Evolutionary conservation across 1,140 invertebrate species (phyloP), one percentile per base, ranked within the genome.

Genomic region (Xylocopa sonorina): DNA sequence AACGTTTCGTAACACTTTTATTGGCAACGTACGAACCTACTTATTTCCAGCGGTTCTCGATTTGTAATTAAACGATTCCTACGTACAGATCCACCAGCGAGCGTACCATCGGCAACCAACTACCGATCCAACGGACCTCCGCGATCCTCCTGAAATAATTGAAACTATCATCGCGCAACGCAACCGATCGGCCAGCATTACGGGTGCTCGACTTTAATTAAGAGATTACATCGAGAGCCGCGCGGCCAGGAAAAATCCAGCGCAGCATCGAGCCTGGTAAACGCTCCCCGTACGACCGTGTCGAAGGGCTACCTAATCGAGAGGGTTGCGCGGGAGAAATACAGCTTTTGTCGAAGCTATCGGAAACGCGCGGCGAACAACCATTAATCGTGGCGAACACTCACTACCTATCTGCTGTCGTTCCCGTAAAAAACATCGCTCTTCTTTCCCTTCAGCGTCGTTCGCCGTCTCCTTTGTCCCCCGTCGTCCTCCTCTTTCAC

Each of bases 361-460:
- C 75, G 55, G 48, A 32, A 78, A 75, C 46, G 51, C 38, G 38
- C 50, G 58, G 50, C 57, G 57, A 79, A 75, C 62, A 55, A 72
- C 51, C 71, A 78, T 87, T 81, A 84, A 82, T 87, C 78, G 48
- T 46, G 29, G 46, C 18, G 79, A 86, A 82, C 72, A 69, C 60
- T 57, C 29, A 64, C 66, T 76, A 72, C 57, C 80, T 77, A 86
- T 86, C 81, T 62, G 46, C 72, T 50, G 51, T 67, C 53, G 24
- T 74, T 74, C 72, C 50, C 32, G 29, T 69, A 82, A 82, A 84
- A 80, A 78, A 68, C 53, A 82, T 57, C 78, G 53, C 66, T 71
- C 69, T 68, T 60, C 63, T 51, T 51, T 41, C 60, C n/a, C 21
- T 51, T 34, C n/a, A 14, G 63, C 3, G 43, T 27, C 46, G 27